phyloP scores from a whole-genome alignment of 1,140 invertebrate genomes.

The Aricia agestis region DNA sequence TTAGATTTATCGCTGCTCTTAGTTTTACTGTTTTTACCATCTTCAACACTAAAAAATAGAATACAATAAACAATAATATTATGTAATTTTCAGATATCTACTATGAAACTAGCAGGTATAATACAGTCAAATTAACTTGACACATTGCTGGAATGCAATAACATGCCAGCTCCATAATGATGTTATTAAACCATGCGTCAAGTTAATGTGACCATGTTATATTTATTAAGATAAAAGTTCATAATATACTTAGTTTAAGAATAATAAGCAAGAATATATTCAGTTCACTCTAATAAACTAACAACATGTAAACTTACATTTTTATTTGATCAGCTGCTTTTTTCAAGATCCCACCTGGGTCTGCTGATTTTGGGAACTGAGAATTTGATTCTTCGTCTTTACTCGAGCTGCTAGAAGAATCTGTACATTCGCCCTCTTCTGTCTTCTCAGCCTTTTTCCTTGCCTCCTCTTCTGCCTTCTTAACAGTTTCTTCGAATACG shows the following conservation, averaged over 20 bases:
- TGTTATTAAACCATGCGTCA: too few species aligned
- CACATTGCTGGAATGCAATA: too few species aligned
- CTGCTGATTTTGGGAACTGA: slow-evolving; percentile 63
- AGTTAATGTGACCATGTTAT: too few species aligned
- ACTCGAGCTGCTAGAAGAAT: slow-evolving; percentile 76
- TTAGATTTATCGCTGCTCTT: slow-evolving; percentile 50
- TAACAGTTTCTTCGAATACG: slow-evolving; percentile 81
- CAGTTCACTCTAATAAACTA: not conserved
- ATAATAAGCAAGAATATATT: not conserved
- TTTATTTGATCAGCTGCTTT: slow-evolving; percentile 71
- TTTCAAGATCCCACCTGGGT: slow-evolving; percentile 69
- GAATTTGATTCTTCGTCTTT: slow-evolving; percentile 72
- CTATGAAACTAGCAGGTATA: too few species aligned
- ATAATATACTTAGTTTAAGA: not conserved
- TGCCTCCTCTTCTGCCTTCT: slow-evolving; percentile 80
- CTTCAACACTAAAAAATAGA: slow-evolving; percentile 39
- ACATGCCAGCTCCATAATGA: too few species aligned
- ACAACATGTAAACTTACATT: slow-evolving; percentile 43
- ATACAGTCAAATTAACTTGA: too few species aligned
- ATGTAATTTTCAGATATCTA: too few species aligned
- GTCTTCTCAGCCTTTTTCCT: slow-evolving; percentile 78
- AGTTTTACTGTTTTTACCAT: slow-evolving; percentile 52
- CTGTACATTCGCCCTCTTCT: slow-evolving; percentile 80
- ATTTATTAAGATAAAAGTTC: too few species aligned
- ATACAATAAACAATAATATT: not conserved